A percentile compares a stretch with the other conserved stretches of the same genome.
These are phyloP conservation scores for Phoenicopterus ruber DNA, from an alignment of 2,113 vertebrate species.

Conservation along the genomic window DNA sequence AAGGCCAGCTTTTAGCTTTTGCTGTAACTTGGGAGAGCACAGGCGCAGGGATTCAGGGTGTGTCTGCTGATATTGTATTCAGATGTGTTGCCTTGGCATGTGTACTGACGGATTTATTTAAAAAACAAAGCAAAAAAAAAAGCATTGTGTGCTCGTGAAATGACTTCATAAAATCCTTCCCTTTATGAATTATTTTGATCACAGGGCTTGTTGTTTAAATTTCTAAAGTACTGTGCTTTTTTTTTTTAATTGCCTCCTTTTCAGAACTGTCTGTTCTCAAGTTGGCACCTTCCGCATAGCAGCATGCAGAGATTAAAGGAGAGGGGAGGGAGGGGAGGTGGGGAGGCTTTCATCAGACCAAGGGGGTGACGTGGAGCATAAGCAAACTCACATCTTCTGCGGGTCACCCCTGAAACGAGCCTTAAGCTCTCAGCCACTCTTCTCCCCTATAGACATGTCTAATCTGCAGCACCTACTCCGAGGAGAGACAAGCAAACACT, in stretches of 20 bases:
- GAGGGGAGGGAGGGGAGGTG: constrained; percentile 43
- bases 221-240: constrained; percentile 71
- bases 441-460: constrained; percentile 1
- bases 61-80: constrained; percentile 83
- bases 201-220: constrained; percentile 78
- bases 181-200: constrained; percentile 85
- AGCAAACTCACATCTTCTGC: constrained; percentile 43
- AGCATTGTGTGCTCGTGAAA: constrained; percentile 78
- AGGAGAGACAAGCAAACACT: constrained; percentile 25
- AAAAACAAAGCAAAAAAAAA: constrained; percentile 78
- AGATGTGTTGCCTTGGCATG: constrained; percentile 81
- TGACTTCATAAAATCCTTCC: constrained; percentile 81
- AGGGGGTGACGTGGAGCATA: constrained; percentile 28
- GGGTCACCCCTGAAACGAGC: constrained; percentile 53
- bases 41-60: constrained; percentile 72
- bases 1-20: constrained; percentile 50
- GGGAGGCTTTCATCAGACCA: constrained; percentile 55
- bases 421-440: constrained; percentile 45
- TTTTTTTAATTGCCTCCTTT: constrained; percentile 77
- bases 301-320: constrained; percentile 65
- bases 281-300: constrained; percentile 75
- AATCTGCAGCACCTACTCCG: constrained; percentile 24
- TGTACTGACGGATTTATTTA: constrained; percentile 79
- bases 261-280: constrained; percentile 75
- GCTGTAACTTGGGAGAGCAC: constrained; percentile 61